phyloP scores from a whole-genome alignment of 92 coral and sea anemone genomes.

The Micromussa lordhowensis region DNA sequence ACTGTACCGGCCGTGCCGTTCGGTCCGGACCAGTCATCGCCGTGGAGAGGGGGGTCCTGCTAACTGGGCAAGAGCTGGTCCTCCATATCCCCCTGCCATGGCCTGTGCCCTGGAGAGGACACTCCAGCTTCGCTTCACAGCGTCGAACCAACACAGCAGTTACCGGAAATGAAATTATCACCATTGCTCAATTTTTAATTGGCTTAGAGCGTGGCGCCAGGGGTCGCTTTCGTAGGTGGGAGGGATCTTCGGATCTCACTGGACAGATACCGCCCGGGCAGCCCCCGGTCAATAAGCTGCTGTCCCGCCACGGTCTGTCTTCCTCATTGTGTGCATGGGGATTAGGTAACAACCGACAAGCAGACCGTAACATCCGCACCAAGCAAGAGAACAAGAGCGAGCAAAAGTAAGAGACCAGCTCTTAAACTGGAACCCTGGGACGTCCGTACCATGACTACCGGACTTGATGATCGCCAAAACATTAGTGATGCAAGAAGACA shows the following conservation, averaged over 20 bases:
- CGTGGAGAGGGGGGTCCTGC: constrained; percentile 52
- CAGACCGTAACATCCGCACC: no score
- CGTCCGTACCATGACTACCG: no score
- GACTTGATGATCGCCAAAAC: no score
- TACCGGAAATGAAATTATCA: neutral
- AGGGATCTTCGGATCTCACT: constrained; percentile 56
- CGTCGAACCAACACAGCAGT: constrained; percentile 10
- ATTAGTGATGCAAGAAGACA: no score
- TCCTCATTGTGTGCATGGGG: no score
- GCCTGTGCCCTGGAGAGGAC: constrained; percentile 39
- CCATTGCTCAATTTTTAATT: constrained; percentile 21
- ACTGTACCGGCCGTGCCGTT: constrained; percentile 27
- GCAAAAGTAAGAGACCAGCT: no score
- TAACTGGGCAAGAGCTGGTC: neutral
- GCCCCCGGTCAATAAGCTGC: constrained; percentile 75
- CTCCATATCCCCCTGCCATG: constrained; percentile 8
- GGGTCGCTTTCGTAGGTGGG: constrained; percentile 68
- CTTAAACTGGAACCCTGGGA: no score
- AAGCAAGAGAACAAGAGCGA: no score
- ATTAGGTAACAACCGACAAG: no score
- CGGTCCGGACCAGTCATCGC: constrained; percentile 22
- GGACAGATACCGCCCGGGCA: constrained; percentile 61
- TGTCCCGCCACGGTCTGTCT: no score
- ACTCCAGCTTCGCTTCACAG: constrained; percentile 21
- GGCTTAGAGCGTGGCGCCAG: constrained; percentile 58